Conservation (phyloP, 1,140 invertebrate species). For the Apis cerana region DNA sequence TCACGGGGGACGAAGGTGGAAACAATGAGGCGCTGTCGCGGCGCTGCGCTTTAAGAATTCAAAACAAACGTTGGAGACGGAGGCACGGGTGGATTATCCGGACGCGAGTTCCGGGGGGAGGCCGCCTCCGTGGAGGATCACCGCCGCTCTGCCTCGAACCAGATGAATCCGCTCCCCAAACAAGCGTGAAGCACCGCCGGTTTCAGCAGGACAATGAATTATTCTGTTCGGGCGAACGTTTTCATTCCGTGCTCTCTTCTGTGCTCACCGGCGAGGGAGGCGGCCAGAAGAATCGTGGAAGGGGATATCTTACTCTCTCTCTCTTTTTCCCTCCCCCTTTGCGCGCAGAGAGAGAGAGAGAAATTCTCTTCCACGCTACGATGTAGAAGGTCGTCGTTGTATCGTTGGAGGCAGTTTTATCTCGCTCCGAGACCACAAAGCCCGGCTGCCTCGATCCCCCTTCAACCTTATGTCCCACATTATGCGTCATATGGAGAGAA, state of each 20-base stretch:
- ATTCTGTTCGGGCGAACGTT: conserved; percentile 73
- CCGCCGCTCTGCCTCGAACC: conserved; percentile 52
- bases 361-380: background rate
- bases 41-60: conserved; percentile 43
- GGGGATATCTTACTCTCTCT: background rate
- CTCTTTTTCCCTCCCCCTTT: conserved; percentile 8
- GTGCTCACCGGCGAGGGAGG: conserved; percentile 22
- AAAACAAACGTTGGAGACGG: conserved; percentile 51
- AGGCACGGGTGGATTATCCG: conserved; percentile 39
- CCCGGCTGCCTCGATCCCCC: background rate
- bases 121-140: conserved; percentile 44
- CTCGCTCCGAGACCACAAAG: conserved; percentile 42
- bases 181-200: conserved; percentile 66
- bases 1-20: background rate
- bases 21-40: conserved; percentile 26
- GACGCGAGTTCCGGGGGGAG: conserved; percentile 1
- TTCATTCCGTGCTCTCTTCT: conserved; percentile 67
- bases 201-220: conserved; percentile 73
- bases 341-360: background rate
- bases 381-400: conserved; percentile 35
- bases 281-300: conserved; percentile 46
- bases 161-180: conserved; percentile 69
- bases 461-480: conserved; percentile 36
- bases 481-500: conserved; percentile 49
- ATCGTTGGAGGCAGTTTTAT: conserved; percentile 55